Evolutionary conservation across 1,140 invertebrate species (phyloP).

Genomic region (Saccostrea glomerata): DNA sequence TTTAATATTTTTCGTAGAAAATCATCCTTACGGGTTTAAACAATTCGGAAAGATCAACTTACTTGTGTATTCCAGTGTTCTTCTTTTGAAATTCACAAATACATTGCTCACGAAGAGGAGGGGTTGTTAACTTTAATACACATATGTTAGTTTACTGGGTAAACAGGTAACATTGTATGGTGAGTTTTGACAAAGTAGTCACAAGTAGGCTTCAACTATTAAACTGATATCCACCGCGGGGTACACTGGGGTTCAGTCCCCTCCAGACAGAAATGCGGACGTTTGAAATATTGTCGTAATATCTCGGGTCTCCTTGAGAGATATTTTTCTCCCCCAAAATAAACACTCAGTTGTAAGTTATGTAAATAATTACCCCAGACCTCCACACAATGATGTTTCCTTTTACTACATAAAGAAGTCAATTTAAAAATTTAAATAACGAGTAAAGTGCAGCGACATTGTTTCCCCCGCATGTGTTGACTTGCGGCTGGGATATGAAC

Average conservation of each 20-base stretch:
- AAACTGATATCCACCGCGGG: not conserved
- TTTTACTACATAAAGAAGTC: constrained; percentile 19
- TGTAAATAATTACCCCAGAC: constrained; percentile 33
- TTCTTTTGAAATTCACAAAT: not conserved
- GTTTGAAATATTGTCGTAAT: not conserved
- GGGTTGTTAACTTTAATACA: not conserved
- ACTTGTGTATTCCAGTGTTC: not conserved
- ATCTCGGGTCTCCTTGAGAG: not conserved
- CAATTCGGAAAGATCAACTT: not conserved
- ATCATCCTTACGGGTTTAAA: too few species aligned
- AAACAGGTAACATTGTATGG: constrained; percentile 28
- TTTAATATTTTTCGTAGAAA: too few species aligned
- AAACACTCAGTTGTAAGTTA: not conserved
- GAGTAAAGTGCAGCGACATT: constrained; percentile 26
- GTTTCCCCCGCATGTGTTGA: not conserved
- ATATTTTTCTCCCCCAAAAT: not conserved
- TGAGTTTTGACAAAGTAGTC: not conserved
- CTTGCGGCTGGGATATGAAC: constrained; percentile 2
- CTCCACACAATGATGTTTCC: constrained; percentile 23
- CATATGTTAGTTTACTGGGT: not conserved
- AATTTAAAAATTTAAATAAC: constrained; percentile 31
- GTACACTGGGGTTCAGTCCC: not conserved
- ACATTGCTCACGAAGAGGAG: not conserved
- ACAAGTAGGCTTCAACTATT: constrained; percentile 13
- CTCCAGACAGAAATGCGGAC: not conserved